Evolutionary conservation across 1,140 invertebrate genomes (phyloP).

Genomic region (Hycleus phaleratus): DNA sequence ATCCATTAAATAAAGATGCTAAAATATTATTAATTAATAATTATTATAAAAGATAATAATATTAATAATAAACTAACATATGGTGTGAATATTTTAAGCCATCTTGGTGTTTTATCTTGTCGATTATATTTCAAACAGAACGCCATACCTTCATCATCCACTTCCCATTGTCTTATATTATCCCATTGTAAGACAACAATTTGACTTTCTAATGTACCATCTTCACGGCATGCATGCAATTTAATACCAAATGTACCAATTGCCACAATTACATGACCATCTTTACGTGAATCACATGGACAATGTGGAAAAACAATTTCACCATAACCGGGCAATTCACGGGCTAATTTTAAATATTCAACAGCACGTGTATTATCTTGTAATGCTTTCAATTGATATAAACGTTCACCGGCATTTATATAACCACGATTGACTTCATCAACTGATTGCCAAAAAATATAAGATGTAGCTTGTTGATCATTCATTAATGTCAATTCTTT

Average conservation of each 20-base stretch:
- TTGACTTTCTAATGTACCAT: conserved; percentile 73
- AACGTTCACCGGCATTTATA: conserved; percentile 77
- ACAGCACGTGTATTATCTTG: conserved; percentile 81
- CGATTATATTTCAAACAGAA: conserved; percentile 83
- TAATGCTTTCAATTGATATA: conserved; percentile 92
- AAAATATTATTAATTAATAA: conserved; percentile 40
- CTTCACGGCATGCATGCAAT: conserved; percentile 80
- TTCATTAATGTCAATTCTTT: conserved; percentile 64
- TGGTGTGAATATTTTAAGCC: conserved; percentile 84
- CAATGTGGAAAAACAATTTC: conserved; percentile 92
- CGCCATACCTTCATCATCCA: conserved; percentile 84
- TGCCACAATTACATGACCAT: conserved; percentile 80
- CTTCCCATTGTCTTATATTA: conserved; percentile 73
- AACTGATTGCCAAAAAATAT: conserved; percentile 79
- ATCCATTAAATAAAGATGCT: conserved; percentile 89
- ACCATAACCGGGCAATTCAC: conserved; percentile 82
- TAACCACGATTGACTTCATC: conserved; percentile 93
- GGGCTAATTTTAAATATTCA: conserved; percentile 82
- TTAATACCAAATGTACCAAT: conserved; percentile 67
- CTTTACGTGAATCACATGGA: conserved; percentile 86
- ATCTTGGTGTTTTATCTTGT: conserved; percentile 70
- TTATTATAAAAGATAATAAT: background rate
- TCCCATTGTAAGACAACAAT: conserved; percentile 81
- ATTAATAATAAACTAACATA: conserved; percentile 63
- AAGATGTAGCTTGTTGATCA: conserved; percentile 56